Conservation (phyloP, 2,113 vertebrate genomes). For the Brachionichthys hirsutus region DNA sequence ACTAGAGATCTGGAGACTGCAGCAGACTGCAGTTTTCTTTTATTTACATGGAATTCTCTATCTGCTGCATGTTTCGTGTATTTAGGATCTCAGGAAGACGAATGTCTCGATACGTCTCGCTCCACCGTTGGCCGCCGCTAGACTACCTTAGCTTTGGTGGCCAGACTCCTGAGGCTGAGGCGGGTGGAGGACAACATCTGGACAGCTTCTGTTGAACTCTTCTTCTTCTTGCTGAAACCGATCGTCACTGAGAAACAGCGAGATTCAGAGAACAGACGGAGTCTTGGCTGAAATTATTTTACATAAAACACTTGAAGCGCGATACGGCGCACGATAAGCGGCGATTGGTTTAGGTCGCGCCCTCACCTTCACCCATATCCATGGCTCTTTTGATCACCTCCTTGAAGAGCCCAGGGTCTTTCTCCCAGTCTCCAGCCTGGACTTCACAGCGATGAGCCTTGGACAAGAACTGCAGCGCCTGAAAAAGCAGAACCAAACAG, state of each 20-base stretch:
- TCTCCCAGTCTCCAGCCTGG: slow-evolving; percentile 88
- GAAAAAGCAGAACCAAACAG: too few relatives aligned
- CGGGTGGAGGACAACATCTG: slow-evolving; percentile 89
- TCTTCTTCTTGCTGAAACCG: slow-evolving; percentile 84
- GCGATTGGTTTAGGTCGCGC: too few relatives aligned
- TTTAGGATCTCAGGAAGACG: too few relatives aligned
- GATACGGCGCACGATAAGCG: too few relatives aligned
- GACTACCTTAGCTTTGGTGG: slow-evolving; percentile 89
- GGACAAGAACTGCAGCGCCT: slow-evolving; percentile 89
- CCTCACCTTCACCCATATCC: slow-evolving; percentile 85
- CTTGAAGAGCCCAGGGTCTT: slow-evolving; percentile 83
- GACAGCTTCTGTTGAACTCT: slow-evolving; percentile 81
- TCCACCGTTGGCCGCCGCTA: not conserved
- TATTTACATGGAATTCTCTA: too few relatives aligned
- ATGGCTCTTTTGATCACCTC: slow-evolving; percentile 82
- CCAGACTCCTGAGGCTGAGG: slow-evolving; percentile 87
- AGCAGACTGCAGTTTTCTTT: too few relatives aligned
- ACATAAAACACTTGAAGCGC: too few relatives aligned
- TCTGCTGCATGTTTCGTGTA: too few relatives aligned
- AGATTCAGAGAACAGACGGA: not conserved
- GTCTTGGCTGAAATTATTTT: too few relatives aligned
- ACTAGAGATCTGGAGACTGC: too few relatives aligned
- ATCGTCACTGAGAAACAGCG: slow-evolving; percentile 80
- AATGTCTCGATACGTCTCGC: too few relatives aligned
- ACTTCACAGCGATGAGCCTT: slow-evolving; percentile 92